These are phyloP conservation scores for Oncorhynchus masou DNA, from an alignment of 2,113 vertebrate species.

Conservation along the genomic window DNA sequence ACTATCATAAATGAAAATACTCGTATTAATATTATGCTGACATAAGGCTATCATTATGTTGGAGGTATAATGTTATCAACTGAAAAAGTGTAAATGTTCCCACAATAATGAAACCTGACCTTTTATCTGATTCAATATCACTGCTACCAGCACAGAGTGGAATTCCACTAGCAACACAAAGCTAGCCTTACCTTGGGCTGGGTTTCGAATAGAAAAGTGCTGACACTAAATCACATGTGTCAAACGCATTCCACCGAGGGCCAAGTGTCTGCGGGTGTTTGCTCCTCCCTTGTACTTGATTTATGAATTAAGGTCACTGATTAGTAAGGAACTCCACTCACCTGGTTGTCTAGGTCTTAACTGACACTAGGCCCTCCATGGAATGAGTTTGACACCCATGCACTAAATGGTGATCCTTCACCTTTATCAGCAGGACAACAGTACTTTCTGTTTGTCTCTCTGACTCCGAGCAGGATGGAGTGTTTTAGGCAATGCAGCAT, in stretches of 20 bases:
- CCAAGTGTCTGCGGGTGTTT: too few species aligned
- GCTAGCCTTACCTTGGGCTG: background rate
- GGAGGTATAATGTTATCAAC: background rate
- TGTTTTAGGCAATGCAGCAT: constrained; percentile 24
- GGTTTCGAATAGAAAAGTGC: too few species aligned
- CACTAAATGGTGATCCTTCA: background rate
- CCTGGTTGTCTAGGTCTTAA: too few species aligned
- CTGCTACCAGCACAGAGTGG: background rate
- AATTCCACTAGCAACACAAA: constrained; percentile 1
- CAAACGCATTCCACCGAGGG: too few species aligned
- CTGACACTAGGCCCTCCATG: too few species aligned
- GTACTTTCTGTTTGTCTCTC: constrained; percentile 24
- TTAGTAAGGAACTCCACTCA: too few species aligned
- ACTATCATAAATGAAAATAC: too few species aligned
- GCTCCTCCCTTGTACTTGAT: too few species aligned
- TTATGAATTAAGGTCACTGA: too few species aligned
- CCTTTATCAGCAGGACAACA: constrained; percentile 30
- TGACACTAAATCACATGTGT: background rate
- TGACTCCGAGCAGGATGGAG: background rate
- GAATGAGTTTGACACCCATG: too few species aligned
- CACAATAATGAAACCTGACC: background rate
- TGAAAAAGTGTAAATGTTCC: background rate
- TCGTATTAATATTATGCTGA: too few species aligned
- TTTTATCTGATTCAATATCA: background rate
- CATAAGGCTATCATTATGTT: background rate